Percentiles rank a stretch among this genome's conserved stretches.
Conservation (phyloP, 2,888 invertebrate genomes). For the Eristalis pertinax region DNA sequence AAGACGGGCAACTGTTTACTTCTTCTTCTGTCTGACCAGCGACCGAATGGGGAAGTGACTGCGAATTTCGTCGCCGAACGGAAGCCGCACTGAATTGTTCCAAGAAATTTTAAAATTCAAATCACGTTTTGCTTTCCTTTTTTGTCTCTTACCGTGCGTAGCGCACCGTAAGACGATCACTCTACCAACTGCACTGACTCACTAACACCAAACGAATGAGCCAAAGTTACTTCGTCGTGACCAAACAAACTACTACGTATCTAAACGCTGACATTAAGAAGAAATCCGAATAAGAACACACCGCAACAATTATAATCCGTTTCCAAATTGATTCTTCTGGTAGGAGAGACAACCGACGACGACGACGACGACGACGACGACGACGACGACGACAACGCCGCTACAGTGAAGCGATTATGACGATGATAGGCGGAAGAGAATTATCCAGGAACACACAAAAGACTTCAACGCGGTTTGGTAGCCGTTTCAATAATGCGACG, state of each 20-base stretch:
- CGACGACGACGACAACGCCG: neutral
- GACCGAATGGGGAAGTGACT: constrained; percentile 37
- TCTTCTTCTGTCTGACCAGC: constrained; percentile 22
- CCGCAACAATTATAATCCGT: constrained; percentile 47
- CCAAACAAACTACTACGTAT: constrained; percentile 15
- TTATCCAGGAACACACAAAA: constrained; percentile 38
- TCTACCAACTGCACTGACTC: constrained; percentile 47
- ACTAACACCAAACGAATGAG: constrained; percentile 21
- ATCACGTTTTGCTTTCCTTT: constrained; percentile 60
- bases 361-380: too few relatives aligned
- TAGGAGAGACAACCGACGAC: constrained; percentile 22
- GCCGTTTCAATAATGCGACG: constrained; percentile 60
- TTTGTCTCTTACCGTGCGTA: constrained; percentile 10
- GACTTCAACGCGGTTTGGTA: constrained; percentile 62
- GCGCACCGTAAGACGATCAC: constrained; percentile 11
- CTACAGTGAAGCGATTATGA: constrained; percentile 48
- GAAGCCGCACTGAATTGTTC: constrained; percentile 46
- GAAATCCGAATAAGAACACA: constrained; percentile 49
- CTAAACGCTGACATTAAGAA: constrained; percentile 26
- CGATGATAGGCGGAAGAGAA: constrained; percentile 60
- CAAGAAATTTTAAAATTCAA: constrained; percentile 46
- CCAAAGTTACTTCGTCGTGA: neutral
- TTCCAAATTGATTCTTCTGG: constrained; percentile 51
- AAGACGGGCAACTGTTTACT: constrained; percentile 18
- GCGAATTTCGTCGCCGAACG: constrained; percentile 44